phyloP scores from a whole-genome alignment of 2,888 invertebrate genomes.

The Cerceris rybyensis region DNA sequence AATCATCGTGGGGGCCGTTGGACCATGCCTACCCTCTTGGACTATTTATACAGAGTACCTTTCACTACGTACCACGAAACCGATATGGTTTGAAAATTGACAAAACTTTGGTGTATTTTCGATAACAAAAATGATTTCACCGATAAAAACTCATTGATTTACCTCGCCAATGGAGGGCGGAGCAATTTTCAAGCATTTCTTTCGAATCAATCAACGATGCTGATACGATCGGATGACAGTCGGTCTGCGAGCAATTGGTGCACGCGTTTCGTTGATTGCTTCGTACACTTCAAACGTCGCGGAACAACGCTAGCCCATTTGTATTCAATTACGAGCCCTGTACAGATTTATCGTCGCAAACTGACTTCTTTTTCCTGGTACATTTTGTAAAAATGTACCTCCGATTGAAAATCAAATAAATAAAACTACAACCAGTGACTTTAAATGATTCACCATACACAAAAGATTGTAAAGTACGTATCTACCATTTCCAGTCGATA shows the following conservation, averaged over 20 bases:
- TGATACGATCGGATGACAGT: slow-evolving; percentile 47
- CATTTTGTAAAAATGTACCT: too few species aligned
- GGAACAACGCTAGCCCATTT: slow-evolving; percentile 45
- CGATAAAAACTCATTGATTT: background rate
- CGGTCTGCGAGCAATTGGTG: slow-evolving; percentile 48
- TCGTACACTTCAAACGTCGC: slow-evolving; percentile 37
- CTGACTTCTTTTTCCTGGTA: background rate
- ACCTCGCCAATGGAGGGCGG: background rate
- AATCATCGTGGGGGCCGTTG: too few species aligned
- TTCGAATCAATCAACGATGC: slow-evolving; percentile 45
- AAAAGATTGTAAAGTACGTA: too few species aligned
- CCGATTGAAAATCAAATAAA: too few species aligned
- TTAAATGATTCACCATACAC: too few species aligned
- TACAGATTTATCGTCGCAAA: slow-evolving; percentile 29
- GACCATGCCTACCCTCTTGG: too few species aligned
- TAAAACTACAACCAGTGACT: too few species aligned
- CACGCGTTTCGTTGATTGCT: slow-evolving; percentile 42
- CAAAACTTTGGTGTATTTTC: too few species aligned
- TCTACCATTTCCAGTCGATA: too few species aligned
- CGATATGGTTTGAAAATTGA: too few species aligned
- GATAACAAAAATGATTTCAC: background rate
- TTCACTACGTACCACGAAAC: too few species aligned
- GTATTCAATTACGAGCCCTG: slow-evolving; percentile 41
- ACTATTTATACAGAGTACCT: too few species aligned
- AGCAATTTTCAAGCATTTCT: slow-evolving; percentile 33